Conservation (phyloP, 2,113 vertebrate species). For the Colinus virginianus region DNA sequence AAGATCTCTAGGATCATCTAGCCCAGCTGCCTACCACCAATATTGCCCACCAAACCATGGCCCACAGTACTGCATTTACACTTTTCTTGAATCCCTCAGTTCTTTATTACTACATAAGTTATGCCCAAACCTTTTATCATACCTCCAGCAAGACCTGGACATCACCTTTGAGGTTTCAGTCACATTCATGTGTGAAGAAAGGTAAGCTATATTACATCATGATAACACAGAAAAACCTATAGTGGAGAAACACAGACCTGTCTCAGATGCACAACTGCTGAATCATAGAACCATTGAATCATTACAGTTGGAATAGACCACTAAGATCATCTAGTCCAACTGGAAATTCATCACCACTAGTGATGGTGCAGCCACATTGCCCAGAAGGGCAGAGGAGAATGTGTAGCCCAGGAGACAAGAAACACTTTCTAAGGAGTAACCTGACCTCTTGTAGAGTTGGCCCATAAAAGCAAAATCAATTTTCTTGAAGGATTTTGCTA, state of each 20-base stretch:
- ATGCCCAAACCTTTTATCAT: background rate
- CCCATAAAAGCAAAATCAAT: background rate
- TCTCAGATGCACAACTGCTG: background rate
- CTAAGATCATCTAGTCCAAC: too few species aligned
- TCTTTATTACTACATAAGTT: background rate
- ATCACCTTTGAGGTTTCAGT: background rate
- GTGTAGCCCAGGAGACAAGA: background rate
- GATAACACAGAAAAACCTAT: background rate
- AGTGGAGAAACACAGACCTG: background rate
- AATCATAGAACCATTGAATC: background rate
- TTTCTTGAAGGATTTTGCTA: background rate
- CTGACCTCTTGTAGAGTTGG: background rate
- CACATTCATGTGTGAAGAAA: background rate
- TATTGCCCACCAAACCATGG: too few species aligned
- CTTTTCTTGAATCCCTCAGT: too few species aligned
- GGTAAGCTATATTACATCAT: background rate
- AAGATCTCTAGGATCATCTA: too few species aligned
- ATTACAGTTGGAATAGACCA: too few species aligned
- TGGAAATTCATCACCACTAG: too few species aligned
- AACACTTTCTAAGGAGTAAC: background rate
- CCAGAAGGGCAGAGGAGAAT: background rate
- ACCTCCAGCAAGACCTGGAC: background rate
- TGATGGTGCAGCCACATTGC: too few species aligned
- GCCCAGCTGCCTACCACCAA: too few species aligned
- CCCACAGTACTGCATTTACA: too few species aligned